Base-by-base conservation (phyloP, 2,888 invertebrate species). In the Drosophila formosana region DNA sequence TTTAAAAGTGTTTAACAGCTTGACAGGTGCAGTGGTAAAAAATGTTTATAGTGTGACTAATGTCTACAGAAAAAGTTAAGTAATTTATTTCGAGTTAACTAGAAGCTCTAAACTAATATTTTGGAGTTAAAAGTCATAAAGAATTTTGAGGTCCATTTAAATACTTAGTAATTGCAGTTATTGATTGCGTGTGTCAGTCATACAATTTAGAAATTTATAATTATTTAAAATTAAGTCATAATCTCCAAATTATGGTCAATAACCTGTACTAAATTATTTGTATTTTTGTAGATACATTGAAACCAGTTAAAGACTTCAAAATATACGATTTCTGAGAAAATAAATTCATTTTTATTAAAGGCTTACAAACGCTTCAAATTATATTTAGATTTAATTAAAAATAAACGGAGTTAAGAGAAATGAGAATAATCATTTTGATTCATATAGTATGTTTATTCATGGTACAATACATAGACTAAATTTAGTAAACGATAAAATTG, bases 11-110 rank as follows among this genome's bases (percentile, higher is more conserved):
- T 30, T 68, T 34, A n/a, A 62, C 64, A 13, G 39, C 18, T 26
- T 69, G 57, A 39, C 78, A 75, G 68, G 13, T 75, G 71, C 52
- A 55, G 47, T 34, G 28, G 41, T 57, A 53, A 18, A 37, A 30
- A 53, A 56, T 32, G 3, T n/a, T 18, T 46, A 25, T 53, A 30
- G 3, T 13, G 37, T 62, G 28, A 30, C 39, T 26, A 13, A 3
- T 7, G n/a, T 2, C 9, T 13, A 11, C 41, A 11, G 28, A 13
- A 7, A 37, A 37, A 26, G 39, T 25, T 51, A 7, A 41, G 7
- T 13, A 18, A 6, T 13, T 13, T 13, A 18, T 6, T 41, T 41
- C 39, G 18, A 13, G 13, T 41, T 2, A 41, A 41, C 4, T 41
- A 30, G 30, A 6, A 30, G 7, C 6, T 30, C 2, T 30, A 6